Evolutionary conservation across 2,113 vertebrate species (phyloP).

Genomic region (rabbit (Oryctolagus cuniculus)): mOryCun1.1 NC_091442.1:37351001-37351500

Average conservation of each 20-base stretch:
- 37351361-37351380: not conserved
- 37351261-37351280: conserved; percentile 18
- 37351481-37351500: not conserved
- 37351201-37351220: conserved; percentile 28
- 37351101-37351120: not conserved
- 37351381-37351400: not conserved
- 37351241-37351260: conserved; percentile 40
- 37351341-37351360: not conserved
- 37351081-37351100: conserved; percentile 52
- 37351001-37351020: not conserved
- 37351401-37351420: not conserved
- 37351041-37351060: conserved; percentile 54
- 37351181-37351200: conserved; percentile 12
- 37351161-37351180: conserved; percentile 16
- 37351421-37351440: not conserved
- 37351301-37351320: conserved; percentile 50
- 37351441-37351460: conserved; percentile 23
- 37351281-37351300: conserved; percentile 59
- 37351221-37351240: conserved; percentile 25
- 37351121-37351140: not conserved
- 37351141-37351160: not conserved
- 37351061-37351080: conserved; percentile 50
- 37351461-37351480: conserved; percentile 55
- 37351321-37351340: conserved; percentile 21
- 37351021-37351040: not conserved